Evolutionary conservation across 2,888 invertebrate species (phyloP).

Genomic region (Epiblema foenella): DNA sequence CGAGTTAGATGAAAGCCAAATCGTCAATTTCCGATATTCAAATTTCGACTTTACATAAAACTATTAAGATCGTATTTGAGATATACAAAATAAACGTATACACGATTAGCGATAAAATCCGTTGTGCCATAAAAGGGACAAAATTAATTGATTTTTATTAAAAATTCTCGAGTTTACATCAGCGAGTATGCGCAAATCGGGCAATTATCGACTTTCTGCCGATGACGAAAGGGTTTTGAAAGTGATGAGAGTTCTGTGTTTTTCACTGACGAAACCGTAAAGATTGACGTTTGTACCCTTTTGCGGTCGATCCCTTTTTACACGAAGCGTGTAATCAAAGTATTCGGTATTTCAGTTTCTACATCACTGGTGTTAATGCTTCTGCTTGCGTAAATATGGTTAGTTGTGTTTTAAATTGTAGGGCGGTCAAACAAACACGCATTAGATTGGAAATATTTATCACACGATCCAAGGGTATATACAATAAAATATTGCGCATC

Average conservation of each 20-base stretch:
- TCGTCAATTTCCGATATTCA: not conserved
- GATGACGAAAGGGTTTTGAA: not conserved
- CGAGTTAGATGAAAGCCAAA: slow-evolving; percentile 29
- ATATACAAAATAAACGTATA: slow-evolving; percentile 4
- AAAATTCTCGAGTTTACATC: slow-evolving; percentile 31
- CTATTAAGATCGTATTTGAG: too few relatives aligned
- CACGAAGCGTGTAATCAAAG: slow-evolving; percentile 21
- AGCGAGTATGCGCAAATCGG: not conserved
- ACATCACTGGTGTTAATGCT: not conserved
- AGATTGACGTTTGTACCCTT: slow-evolving; percentile 26
- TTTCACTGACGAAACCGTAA: slow-evolving; percentile 27
- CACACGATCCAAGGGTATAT: too few relatives aligned
- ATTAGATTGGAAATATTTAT: too few relatives aligned
- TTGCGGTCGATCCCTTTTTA: slow-evolving; percentile 13
- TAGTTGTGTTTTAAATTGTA: not conserved
- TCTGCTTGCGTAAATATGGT: not conserved
- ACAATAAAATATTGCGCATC: too few relatives aligned
- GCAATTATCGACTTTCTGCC: slow-evolving; percentile 1
- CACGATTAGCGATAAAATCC: slow-evolving; percentile 28
- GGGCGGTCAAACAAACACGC: not conserved
- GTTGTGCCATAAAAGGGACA: slow-evolving; percentile 28
- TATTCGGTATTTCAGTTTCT: slow-evolving; percentile 1
- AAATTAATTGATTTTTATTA: slow-evolving; percentile 42
- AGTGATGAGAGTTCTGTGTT: not conserved
- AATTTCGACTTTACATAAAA: not conserved